phyloP scores from a whole-genome alignment of 2,888 invertebrate species.

The Heliconius ismenius region DNA sequence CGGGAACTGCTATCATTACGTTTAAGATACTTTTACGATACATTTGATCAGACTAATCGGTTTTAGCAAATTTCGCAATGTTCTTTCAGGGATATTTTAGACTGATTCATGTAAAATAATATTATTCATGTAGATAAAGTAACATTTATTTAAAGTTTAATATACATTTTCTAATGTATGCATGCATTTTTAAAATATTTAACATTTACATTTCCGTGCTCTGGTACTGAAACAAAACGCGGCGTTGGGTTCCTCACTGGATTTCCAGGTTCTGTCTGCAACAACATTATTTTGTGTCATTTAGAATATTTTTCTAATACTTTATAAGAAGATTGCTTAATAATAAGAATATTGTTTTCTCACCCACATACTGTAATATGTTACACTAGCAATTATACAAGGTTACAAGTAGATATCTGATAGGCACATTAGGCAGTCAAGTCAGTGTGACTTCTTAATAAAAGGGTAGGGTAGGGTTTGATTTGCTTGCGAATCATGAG shows the following conservation, averaged over 20 bases:
- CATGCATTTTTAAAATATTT: no score
- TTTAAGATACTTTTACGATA: not conserved
- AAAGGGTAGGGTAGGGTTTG: conserved; percentile 71
- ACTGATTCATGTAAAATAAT: not conserved
- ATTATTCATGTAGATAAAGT: not conserved
- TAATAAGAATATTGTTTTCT: not conserved
- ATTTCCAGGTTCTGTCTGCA: no score
- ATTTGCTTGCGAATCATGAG: conserved; percentile 79
- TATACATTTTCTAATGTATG: no score
- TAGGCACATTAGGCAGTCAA: conserved; percentile 70
- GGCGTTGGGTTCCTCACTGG: no score
- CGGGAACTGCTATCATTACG: not conserved
- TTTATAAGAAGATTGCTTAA: not conserved
- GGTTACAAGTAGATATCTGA: conserved; percentile 48
- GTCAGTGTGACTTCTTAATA: conserved; percentile 77
- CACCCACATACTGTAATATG: not conserved
- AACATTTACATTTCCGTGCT: no score
- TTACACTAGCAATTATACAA: conserved; percentile 40
- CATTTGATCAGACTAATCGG: not conserved
- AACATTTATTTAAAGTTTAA: no score
- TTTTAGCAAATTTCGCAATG: not conserved
- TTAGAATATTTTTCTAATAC: not conserved
- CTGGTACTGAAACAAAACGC: no score
- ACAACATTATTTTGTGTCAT: not conserved
- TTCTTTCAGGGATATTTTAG: not conserved